Base-by-base conservation (phyloP, 1,140 invertebrate species). In the Grapholita molesta region DNA sequence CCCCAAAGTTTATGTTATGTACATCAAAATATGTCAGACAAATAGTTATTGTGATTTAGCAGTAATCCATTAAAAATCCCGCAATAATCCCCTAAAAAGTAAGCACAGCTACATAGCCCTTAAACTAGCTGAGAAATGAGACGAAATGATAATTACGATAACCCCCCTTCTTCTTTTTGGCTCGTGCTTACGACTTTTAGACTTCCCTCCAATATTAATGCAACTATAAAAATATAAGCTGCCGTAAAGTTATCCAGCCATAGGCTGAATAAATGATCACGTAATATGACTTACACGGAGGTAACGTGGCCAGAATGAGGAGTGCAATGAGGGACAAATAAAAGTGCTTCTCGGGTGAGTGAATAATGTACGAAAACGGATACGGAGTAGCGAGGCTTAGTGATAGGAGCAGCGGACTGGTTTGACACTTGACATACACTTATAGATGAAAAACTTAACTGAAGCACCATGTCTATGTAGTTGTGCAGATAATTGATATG, bases 351-450 rank as follows among this genome's bases (percentile, higher is more conserved):
- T 57, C 21, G 53, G 21, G 9, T 42, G 23, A 2, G 53, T 57
- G 23, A 57, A 57, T 57, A 57, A 57, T 57, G 61, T 64, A 64
- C 28, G 28, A 33, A 32, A 9, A 25, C 5, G 11, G 52, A 9
- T n/a, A 6, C 24, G 23, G 11, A n/a, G 11, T 15, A 42, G 53
- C 24, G 2, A 6, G 15, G 76, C 75, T 68, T 52, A 48, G 69
- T 75, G 28, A 68, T 24, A 38, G 67, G 70, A 69, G 68, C n/a
- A 66, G 68, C 72, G 73, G 33, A 18, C 24, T 15, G 9, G 57
- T 30, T 35, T 64, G 23, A 42, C 8, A 18, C 28, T 5, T 21
- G 28, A 55, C 21, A 28, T 33, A 3, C 18, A 15, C 28, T n/a
- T n/a, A n/a, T n/a, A n/a, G n/a, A n/a, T n/a, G n/a, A n/a, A n/a